Base-by-base conservation (phyloP, 92 coral and sea anemone species). In the Actinostola sp. region DNA sequence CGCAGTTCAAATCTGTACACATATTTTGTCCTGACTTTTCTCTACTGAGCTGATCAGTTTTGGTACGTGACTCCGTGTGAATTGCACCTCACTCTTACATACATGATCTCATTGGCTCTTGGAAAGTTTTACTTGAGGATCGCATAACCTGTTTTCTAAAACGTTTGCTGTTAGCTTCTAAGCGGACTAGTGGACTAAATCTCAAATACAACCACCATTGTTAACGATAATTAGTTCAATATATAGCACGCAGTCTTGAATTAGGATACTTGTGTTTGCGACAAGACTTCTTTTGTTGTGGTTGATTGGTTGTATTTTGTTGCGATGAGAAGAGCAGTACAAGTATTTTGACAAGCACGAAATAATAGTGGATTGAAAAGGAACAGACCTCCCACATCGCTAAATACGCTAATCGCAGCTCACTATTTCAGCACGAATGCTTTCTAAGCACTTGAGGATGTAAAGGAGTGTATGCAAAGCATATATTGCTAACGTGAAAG, bases 361-460 rank as follows among this genome's bases (percentile, higher is more conserved):
- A 14, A 28, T 56, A 3, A 49, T 12, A 32, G 62, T 31, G 46
- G 42, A 50, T 68, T 42, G 57, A 5, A 14, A 28, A 17, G 3
- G 16, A 32, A 21, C 17, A 29, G 74, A 68, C 74, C 74, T 68
- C 74, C 74, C 74, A 68, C 74, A 49, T 51, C 31, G 70, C 3
- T 64, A 43, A 46, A 46, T 46, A 46, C 63, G 63, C 63, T 57
- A 57, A 57, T 57, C 63, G 17, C 39, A 31, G 43, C 33, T 68
- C 49, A 35, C 63, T 51, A 17, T 50, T 68, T 68, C 57, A 51
- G 33, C 50, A 51, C 33, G 63, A 68, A 68, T 30, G 74, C 74
- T 68, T 68, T 68, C 51, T 68, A 51, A 51, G 74, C 74, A 50
- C 74, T 68, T 68, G 31, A 32, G 45, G 42, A 19, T 51, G 23